Percentiles rank a stretch among this genome's conserved stretches.
Conservation (phyloP, 1,140 invertebrate species). For the Yoshiicerus persimilis region DNA sequence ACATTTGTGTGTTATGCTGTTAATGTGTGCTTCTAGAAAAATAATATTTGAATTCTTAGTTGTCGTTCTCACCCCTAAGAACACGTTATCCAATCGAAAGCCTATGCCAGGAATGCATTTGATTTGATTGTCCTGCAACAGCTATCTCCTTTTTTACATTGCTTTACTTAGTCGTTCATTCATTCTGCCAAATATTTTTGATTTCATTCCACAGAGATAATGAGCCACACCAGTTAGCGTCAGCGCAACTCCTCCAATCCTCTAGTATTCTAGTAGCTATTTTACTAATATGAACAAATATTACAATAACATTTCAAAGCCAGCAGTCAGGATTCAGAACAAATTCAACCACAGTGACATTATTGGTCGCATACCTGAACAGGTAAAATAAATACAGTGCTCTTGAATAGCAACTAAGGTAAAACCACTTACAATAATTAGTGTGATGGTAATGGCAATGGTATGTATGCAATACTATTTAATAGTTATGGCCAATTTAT, state of each 20-base stretch:
- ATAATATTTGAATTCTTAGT: not conserved
- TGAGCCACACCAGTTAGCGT: not conserved
- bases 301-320: not conserved
- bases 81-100: not conserved
- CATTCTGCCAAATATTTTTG: not conserved
- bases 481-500: not conserved
- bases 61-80: not conserved
- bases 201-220: not conserved
- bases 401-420: not conserved
- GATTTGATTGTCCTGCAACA: not conserved
- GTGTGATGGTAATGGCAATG: not conserved
- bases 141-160: not conserved
- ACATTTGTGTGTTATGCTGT: not conserved
- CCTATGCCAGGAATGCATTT: not conserved
- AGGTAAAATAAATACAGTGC: not conserved
- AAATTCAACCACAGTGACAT: too few species aligned
- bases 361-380: not conserved
- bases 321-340: too few species aligned
- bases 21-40: not conserved
- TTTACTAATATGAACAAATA: not conserved
- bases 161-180: not conserved
- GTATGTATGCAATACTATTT: not conserved
- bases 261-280: not conserved
- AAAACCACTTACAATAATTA: not conserved
- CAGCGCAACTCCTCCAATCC: not conserved